Percentiles rank a stretch among this genome's conserved stretches.
These are phyloP conservation scores for Crotalus helleri DNA, from an alignment of 2,113 vertebrate species.

Conservation along the genomic window DNA sequence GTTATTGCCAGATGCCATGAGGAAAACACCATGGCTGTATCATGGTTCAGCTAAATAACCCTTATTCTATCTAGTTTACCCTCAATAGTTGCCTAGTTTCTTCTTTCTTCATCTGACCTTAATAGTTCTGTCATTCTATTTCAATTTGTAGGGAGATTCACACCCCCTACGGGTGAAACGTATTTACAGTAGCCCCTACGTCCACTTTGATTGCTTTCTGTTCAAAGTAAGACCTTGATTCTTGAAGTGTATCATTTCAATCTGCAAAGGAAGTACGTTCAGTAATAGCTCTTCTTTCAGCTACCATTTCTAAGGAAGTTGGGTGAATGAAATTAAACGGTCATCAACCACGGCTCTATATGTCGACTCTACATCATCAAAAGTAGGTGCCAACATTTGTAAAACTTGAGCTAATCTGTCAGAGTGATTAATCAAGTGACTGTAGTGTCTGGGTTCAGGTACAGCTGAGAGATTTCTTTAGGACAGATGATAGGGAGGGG, in stretches of 20 bases:
- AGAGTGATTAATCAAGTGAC: neutral
- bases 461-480: neutral
- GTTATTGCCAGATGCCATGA: neutral
- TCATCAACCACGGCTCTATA: rapidly evolving
- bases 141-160: rapidly evolving
- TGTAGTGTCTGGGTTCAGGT: constrained; percentile 1
- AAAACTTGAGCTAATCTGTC: neutral
- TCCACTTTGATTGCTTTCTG: constrained; percentile 10
- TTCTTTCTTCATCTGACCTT: neutral
- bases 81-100: neutral
- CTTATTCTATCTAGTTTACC: rapidly evolving
- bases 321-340: neutral
- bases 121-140: rapidly evolving
- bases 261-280: rapidly evolving
- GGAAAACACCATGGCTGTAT: neutral
- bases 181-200: neutral
- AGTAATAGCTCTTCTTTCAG: neutral
- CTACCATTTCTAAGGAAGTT: neutral
- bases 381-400: neutral
- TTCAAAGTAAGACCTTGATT: neutral
- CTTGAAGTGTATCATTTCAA: neutral
- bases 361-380: neutral
- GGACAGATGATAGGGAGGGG: neutral
- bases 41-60: neutral
- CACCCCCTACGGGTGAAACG: neutral